Conservation (phyloP, 1,140 invertebrate species). For the Bacillus rossius region DNA sequence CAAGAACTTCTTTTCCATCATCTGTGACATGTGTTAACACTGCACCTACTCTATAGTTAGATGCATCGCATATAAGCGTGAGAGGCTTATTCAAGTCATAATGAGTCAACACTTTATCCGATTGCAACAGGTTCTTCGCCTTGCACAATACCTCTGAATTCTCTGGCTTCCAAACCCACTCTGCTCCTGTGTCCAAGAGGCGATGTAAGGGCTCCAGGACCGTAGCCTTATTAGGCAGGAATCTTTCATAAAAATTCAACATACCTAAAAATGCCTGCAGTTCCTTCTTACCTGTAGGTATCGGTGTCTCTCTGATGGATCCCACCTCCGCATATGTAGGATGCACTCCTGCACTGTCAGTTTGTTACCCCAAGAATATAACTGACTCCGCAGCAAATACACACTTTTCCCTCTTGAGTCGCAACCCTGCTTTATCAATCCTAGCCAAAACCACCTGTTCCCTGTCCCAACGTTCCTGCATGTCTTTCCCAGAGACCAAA, state of each 20-base stretch:
- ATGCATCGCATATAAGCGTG: slow-evolving; percentile 23
- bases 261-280: slow-evolving; percentile 27
- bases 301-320: slow-evolving; percentile 23
- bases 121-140: neutral
- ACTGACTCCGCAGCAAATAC: slow-evolving; percentile 26
- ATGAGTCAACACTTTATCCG: slow-evolving; percentile 10
- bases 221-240: slow-evolving; percentile 19
- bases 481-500: slow-evolving; percentile 23
- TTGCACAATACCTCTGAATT: neutral
- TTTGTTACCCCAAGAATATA: slow-evolving; percentile 33
- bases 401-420: slow-evolving; percentile 20
- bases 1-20: slow-evolving; percentile 22
- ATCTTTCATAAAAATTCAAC: slow-evolving; percentile 28
- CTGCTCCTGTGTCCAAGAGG: slow-evolving; percentile 12
- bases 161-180: slow-evolving; percentile 1
- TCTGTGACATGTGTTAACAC: slow-evolving; percentile 20
- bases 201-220: slow-evolving; percentile 14
- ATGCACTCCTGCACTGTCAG: slow-evolving; percentile 31
- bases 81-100: slow-evolving; percentile 21
- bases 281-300: slow-evolving; percentile 30
- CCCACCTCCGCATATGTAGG: slow-evolving; percentile 28
- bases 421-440: slow-evolving; percentile 4
- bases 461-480: slow-evolving; percentile 16
- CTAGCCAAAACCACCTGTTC: neutral
- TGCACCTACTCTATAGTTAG: slow-evolving; percentile 15